A percentile compares a stretch with the other conserved stretches of the same genome.
These are phyloP conservation scores for Cosmia pyralina DNA, from an alignment of 2,888 invertebrate genomes.

Conservation along the genomic window DNA sequence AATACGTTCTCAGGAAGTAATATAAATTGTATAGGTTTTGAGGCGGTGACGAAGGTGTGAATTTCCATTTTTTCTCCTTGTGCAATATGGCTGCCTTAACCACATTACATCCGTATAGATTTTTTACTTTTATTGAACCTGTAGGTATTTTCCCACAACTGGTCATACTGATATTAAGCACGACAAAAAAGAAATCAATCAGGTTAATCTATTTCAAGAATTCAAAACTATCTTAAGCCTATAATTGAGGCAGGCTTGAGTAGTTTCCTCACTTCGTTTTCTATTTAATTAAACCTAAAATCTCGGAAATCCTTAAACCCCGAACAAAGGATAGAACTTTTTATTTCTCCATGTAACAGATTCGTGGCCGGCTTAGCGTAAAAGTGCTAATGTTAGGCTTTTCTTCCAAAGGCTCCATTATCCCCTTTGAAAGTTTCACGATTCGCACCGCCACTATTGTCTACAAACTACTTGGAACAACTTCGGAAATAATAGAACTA, in stretches of 20 bases:
- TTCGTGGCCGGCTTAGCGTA: slow-evolving; percentile 59
- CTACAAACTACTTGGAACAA: slow-evolving; percentile 53
- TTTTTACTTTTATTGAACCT: no score
- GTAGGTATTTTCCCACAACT: no score
- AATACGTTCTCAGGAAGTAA: neutral
- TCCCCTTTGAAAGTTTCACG: slow-evolving; percentile 52
- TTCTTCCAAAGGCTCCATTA: slow-evolving; percentile 59
- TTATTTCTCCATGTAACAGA: slow-evolving; percentile 56
- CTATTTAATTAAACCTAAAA: slow-evolving; percentile 19
- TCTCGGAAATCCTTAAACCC: slow-evolving; percentile 32
- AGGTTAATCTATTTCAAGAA: neutral
- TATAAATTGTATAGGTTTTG: neutral
- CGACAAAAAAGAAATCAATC: neutral
- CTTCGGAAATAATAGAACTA: slow-evolving; percentile 49
- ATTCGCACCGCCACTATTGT: slow-evolving; percentile 49
- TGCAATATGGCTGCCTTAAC: no score
- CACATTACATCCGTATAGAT: no score
- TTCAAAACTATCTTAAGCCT: slow-evolving; percentile 7
- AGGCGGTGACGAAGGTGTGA: neutral
- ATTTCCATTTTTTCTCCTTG: neutral
- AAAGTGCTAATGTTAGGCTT: slow-evolving; percentile 65
- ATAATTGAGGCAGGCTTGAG: neutral
- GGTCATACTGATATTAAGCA: no score
- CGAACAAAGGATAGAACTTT: slow-evolving; percentile 52
- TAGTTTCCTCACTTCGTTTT: neutral